Evolutionary conservation across 1,140 invertebrate species (phyloP).

Genomic region (Monochamus saltuarius): DNA sequence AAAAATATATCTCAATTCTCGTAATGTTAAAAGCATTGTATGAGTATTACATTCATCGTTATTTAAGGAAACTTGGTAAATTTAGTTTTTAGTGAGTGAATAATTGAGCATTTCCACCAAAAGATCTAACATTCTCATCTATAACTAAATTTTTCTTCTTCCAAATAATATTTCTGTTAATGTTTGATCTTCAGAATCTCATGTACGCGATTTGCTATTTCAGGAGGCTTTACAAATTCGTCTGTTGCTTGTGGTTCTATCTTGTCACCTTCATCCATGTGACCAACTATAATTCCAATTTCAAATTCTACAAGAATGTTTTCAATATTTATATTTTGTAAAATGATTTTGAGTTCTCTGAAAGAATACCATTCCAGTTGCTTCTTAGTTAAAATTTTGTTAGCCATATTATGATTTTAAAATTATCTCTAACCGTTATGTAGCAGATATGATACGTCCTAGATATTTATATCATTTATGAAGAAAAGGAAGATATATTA

Average conservation of each 20-base stretch:
- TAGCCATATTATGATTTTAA: too few species aligned
- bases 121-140: not conserved
- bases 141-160: slow-evolving; percentile 4
- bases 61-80: too few species aligned
- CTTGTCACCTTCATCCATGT: not conserved
- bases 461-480: too few species aligned
- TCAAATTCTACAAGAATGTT: not conserved
- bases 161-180: slow-evolving; percentile 1
- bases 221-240: not conserved
- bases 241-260: not conserved
- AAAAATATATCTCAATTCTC: too few species aligned
- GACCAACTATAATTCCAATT: not conserved
- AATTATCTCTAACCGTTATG: too few species aligned
- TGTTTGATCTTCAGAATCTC: not conserved
- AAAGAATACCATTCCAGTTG: too few species aligned
- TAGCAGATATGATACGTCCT: too few species aligned
- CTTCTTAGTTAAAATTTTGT: too few species aligned
- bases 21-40: too few species aligned
- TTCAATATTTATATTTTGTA: not conserved
- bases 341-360: not conserved
- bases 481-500: too few species aligned
- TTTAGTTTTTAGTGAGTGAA: too few species aligned
- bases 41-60: too few species aligned
- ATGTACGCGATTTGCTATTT: not conserved
- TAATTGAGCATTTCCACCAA: slow-evolving; percentile 1